phyloP scores from a whole-genome alignment of 2,888 invertebrate species.

The Phlogophora meticulosa region DNA sequence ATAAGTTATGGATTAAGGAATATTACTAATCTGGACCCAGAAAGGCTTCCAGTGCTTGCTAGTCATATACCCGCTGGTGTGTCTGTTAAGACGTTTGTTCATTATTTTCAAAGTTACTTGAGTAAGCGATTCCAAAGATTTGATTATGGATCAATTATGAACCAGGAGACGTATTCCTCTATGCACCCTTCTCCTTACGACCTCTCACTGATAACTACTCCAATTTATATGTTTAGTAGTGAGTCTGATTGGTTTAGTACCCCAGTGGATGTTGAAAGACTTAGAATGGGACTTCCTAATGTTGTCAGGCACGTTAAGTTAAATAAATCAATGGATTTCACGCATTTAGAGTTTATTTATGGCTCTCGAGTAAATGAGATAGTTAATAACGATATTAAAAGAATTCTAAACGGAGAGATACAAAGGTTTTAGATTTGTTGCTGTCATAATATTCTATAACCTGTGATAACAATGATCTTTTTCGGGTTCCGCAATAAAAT shows the following conservation, averaged over 20 bases:
- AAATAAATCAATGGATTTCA: constrained; percentile 79
- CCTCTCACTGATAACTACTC: constrained; percentile 76
- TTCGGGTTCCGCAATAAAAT: too few species aligned
- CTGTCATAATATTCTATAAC: background rate
- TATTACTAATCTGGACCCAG: constrained; percentile 74
- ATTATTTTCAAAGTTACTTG: constrained; percentile 81
- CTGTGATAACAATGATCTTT: constrained; percentile 9
- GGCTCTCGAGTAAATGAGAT: constrained; percentile 78
- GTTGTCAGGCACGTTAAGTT: constrained; percentile 73
- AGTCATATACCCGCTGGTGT: constrained; percentile 84
- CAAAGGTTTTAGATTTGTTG: background rate
- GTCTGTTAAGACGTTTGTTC: constrained; percentile 80
- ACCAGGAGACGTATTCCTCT: constrained; percentile 74
- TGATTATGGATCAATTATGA: constrained; percentile 76
- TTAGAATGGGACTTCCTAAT: constrained; percentile 75
- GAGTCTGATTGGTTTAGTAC: constrained; percentile 83
- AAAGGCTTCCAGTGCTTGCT: constrained; percentile 78
- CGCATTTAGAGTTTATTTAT: constrained; percentile 85
- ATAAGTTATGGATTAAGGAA: constrained; percentile 78
- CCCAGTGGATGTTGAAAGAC: constrained; percentile 72
- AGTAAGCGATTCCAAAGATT: constrained; percentile 81
- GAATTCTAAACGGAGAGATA: constrained; percentile 65
- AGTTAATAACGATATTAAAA: constrained; percentile 77
- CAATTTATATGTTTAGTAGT: constrained; percentile 79
- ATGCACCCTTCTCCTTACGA: constrained; percentile 78